A percentile compares a stretch with the other conserved stretches of the same genome.
Conservation (phyloP, 1,140 invertebrate genomes). For the Drosophila malerkotliana region DNA sequence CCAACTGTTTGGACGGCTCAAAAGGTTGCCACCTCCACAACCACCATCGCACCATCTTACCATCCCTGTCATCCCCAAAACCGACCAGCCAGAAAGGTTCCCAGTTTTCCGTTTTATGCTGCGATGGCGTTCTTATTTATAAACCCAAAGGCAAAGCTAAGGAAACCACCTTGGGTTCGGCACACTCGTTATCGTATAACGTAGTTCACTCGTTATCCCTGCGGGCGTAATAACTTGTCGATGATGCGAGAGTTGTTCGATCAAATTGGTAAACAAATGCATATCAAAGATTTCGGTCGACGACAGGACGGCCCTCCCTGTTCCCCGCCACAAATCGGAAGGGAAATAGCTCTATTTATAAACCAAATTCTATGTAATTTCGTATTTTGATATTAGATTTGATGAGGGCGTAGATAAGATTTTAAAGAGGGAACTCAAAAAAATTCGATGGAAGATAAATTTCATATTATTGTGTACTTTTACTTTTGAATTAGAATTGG, state of each 20-base stretch:
- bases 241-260: slow-evolving; percentile 46
- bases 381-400: background rate
- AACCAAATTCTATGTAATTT: background rate
- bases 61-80: background rate
- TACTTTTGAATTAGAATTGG: too few species aligned
- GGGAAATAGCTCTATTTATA: background rate
- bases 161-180: slow-evolving; percentile 46
- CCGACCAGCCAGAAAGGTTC: slow-evolving; percentile 48
- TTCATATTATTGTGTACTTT: too few species aligned
- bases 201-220: slow-evolving; percentile 49
- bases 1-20: slow-evolving; percentile 42
- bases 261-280: slow-evolving; percentile 51
- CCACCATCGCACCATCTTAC: background rate
- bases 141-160: slow-evolving; percentile 34
- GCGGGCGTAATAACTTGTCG: slow-evolving; percentile 58
- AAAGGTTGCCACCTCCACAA: slow-evolving; percentile 30
- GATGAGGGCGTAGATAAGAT: background rate
- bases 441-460: too few species aligned
- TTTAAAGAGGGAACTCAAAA: too few species aligned
- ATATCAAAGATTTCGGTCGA: slow-evolving; percentile 1
- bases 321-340: background rate
- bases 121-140: slow-evolving; percentile 60
- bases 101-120: slow-evolving; percentile 54
- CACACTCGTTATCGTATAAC: slow-evolving; percentile 44
- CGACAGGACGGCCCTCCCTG: background rate